Evolutionary conservation across 1,140 invertebrate genomes (phyloP).

Genomic region (Sitobion miscanthi): DNA sequence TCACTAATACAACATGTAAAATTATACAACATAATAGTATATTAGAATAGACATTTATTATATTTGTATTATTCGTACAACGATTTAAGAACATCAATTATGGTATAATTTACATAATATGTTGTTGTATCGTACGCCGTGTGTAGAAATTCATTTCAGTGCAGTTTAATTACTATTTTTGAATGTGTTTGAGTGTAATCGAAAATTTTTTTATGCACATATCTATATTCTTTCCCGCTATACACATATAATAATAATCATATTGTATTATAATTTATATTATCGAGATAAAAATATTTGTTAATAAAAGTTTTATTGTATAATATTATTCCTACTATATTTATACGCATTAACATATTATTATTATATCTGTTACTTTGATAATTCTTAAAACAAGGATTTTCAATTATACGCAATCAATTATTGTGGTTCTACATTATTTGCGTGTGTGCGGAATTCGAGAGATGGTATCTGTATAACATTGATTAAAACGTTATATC

Average conservation of each 20-base stretch:
- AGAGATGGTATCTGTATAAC: not conserved
- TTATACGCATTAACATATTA: not conserved
- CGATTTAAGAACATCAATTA: not conserved
- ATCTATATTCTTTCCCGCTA: not conserved
- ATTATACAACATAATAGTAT: not conserved
- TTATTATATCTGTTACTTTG: not conserved
- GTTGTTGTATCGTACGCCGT: not conserved
- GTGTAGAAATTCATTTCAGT: not conserved
- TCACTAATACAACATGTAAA: not conserved
- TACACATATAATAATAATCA: not conserved
- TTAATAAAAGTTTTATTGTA: not conserved
- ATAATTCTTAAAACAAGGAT: constrained; percentile 19
- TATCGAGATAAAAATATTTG: not conserved
- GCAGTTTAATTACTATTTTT: constrained; percentile 5
- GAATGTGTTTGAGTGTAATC: not conserved
- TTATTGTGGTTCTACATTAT: not conserved
- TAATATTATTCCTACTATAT: too few relatives aligned
- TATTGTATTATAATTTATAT: not conserved
- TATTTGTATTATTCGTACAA: not conserved
- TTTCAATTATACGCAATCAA: constrained; percentile 28
- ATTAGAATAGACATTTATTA: not conserved
- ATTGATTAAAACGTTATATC: constrained; percentile 35
- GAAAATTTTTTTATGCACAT: not conserved
- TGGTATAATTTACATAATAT: not conserved
- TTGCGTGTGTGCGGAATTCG: not conserved